Evolutionary conservation across 2,113 vertebrate genomes (phyloP).

Genomic region (Macrotus californicus): DNA sequence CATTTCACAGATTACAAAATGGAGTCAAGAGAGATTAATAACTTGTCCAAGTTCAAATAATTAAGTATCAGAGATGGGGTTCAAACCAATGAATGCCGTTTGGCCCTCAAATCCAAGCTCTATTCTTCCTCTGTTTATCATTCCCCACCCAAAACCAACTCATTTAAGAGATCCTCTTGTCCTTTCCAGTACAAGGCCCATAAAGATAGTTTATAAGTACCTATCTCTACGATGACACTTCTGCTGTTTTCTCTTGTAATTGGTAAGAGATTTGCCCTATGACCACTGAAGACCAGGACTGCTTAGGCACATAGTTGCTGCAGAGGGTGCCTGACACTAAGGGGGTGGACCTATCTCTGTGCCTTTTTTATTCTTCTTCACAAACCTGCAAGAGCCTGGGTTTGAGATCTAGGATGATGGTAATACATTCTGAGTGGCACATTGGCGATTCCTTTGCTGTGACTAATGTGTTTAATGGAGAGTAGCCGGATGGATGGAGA

Average conservation of each 20-base stretch:
- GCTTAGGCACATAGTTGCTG: neutral
- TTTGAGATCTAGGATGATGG: neutral
- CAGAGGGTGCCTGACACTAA: neutral
- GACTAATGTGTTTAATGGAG: neutral
- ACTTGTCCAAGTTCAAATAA: neutral
- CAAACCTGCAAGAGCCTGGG: neutral
- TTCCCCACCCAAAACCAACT: neutral
- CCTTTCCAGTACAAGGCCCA: neutral
- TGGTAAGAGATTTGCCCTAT: neutral
- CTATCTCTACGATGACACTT: neutral
- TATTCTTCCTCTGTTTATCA: neutral
- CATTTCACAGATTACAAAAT: neutral
- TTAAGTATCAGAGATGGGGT: neutral
- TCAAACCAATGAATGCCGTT: neutral
- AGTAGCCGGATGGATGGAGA: neutral
- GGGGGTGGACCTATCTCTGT: neutral
- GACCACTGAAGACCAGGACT: neutral
- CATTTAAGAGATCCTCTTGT: neutral
- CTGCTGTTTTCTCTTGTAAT: neutral
- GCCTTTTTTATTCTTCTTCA: neutral
- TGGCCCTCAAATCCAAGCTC: neutral
- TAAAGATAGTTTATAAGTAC: neutral
- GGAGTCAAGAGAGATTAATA: neutral
- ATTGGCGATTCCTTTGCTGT: neutral
- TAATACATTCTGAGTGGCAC: neutral